Base-by-base conservation (phyloP, 2,888 invertebrate species). In the Pandemis heparana region DNA sequence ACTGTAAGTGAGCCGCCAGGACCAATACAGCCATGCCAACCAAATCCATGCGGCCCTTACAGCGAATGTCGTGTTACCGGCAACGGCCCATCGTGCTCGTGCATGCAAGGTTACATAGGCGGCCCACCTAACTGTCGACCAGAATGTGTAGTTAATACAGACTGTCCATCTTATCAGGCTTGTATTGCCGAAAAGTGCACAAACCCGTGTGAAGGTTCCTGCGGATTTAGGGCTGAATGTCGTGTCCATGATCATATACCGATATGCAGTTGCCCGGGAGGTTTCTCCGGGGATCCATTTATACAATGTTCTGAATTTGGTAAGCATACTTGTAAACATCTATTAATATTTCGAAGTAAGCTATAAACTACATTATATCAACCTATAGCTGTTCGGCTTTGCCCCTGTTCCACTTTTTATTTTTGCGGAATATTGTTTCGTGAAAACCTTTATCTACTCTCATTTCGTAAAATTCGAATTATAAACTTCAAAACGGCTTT, bases 221-320 rank as follows among this genome's bases (percentile, higher is more conserved):
- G 98, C 83, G 98, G 98, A 69, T 91, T 96, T 66, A 96, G 96
- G 83, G 97, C 97, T 39, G 95, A 96, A 82, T 98, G 98, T 83
- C 95, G 96, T 79, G 97, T 97, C 10, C 96, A 97, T 75, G 97
- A 97, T 85, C 98, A 98, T 85, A 97, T 97, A 87, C 97, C 97
- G 0, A 96, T 97, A 76, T 98, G 98, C 84, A 97, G 96, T 78
- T 98, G 98, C 82, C 95, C 96, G 1, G 83, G 92, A 48, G 96
- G 96, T 39, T 96, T 95, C 87, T 97, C 97, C 2, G 98, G 98
- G 12, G 97, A 97, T 95, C 97, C 97, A 77, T 97, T 97, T 82
- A 95, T 96, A 53, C 96, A 96, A 86, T 97, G 97, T 83, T 95
- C 95, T 75, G 95, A 96, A 83, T 83, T 89, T 75, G 85, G 94